A percentile compares a stretch with the other conserved stretches of the same genome.
These are phyloP conservation scores for Lumbricus terrestris DNA, from an alignment of 2,888 invertebrate genomes.

Conservation along the genomic window DNA sequence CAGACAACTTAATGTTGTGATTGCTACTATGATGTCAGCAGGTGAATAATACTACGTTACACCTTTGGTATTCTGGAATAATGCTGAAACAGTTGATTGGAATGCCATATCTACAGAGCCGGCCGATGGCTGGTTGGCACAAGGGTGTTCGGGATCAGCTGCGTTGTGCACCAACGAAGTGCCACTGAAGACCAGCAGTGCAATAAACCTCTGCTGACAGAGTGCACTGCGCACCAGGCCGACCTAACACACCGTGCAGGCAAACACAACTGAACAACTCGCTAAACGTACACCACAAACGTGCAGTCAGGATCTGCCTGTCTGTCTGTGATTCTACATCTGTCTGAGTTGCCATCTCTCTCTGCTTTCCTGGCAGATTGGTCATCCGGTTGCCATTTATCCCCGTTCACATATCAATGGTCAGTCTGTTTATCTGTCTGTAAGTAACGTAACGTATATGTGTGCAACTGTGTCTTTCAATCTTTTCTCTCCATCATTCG, in stretches of 20 bases:
- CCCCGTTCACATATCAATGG: background rate
- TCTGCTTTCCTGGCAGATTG: background rate
- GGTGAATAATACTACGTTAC: background rate
- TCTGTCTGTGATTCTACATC: background rate
- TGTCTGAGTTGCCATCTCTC: background rate
- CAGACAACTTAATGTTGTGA: background rate
- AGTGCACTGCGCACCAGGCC: background rate
- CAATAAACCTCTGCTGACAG: background rate
- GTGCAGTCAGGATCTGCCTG: background rate
- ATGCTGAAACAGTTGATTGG: background rate
- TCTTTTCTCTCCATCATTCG: background rate
- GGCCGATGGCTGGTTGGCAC: background rate
- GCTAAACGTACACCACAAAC: background rate
- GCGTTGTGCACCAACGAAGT: background rate
- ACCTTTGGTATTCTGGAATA: background rate
- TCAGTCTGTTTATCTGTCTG: background rate
- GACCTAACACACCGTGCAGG: background rate
- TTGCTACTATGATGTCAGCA: background rate
- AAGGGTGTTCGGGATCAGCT: background rate
- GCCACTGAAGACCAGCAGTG: background rate
- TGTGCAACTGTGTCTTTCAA: no score
- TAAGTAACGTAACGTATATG: no score
- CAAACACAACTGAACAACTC: background rate
- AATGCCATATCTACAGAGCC: background rate
- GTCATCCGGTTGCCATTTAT: background rate